Conservation (phyloP, 2,888 invertebrate genomes). For the Scaptomyza reducta region DNA sequence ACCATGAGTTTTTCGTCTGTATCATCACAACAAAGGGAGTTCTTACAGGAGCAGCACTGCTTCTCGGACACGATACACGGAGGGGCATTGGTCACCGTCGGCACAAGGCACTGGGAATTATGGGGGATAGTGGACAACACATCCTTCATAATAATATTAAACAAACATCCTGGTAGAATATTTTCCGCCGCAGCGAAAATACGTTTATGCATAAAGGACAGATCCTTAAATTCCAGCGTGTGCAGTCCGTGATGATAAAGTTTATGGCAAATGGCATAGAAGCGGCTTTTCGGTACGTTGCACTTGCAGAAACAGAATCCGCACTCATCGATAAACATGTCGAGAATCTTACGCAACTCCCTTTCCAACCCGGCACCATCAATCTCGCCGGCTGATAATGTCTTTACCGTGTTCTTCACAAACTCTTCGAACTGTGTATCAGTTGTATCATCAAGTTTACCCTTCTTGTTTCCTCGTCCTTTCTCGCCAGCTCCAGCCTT, state of each 20-base stretch:
- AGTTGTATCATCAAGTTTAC: conserved; percentile 33
- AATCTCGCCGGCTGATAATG: conserved; percentile 60
- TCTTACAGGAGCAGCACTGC: conserved; percentile 80
- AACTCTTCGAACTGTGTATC: conserved; percentile 65
- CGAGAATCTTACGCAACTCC: conserved; percentile 76
- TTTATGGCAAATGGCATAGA: conserved; percentile 79
- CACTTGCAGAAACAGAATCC: conserved; percentile 77
- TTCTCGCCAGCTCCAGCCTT: not conserved
- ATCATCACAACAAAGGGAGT: conserved; percentile 69
- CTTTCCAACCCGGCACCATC: conserved; percentile 72
- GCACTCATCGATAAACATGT: conserved; percentile 77
- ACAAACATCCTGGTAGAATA: conserved; percentile 75
- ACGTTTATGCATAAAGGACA: conserved; percentile 80
- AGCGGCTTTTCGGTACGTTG: conserved; percentile 72
- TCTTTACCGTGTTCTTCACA: conserved; percentile 62
- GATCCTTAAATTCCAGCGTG: conserved; percentile 72
- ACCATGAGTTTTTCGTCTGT: conserved; percentile 78
- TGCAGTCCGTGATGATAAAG: conserved; percentile 79
- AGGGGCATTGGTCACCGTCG: not conserved
- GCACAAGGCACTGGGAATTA: conserved; percentile 13
- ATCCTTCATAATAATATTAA: conserved; percentile 71
- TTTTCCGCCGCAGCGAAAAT: conserved; percentile 77
- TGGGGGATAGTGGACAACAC: conserved; percentile 35
- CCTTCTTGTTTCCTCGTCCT: conserved; percentile 13
- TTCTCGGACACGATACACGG: not conserved